Evolutionary conservation across 2,888 invertebrate genomes (phyloP), one percentile per base, ranked within the genome.

Genomic region (Drosophila colorata): DNA sequence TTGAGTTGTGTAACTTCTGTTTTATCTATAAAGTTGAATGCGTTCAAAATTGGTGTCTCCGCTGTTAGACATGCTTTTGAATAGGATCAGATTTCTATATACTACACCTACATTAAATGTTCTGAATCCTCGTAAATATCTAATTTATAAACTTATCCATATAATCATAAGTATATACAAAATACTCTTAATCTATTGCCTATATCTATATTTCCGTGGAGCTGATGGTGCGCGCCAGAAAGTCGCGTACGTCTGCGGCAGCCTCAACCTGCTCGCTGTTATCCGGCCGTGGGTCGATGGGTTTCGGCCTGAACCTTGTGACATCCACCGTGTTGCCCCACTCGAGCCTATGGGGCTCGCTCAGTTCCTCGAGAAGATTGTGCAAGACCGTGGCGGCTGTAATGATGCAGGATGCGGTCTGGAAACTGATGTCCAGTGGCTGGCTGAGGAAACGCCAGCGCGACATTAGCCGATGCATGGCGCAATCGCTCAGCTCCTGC

Each of bases 381-480:
- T 92, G 92, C 4, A 92, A 57, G 2, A 85, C 83, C 20, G 91
- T 90, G 13, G 92, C 92, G 0, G 92, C 91, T 2, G 80, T 80
- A 0, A 90, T 87, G 3, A 92, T 90, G 25, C 83, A 80, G 44
- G 88, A 89, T 31, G 91, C 91, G 2, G 90, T 90, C 37, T 90
- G 87, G 4, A 90, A 87, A 43, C 90, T 88, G 0, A 92, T 80
- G 49, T 90, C 90, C 7, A 84, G 72, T 2, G 90, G 89, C 3
- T 88, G 86, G 9, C 84, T 85, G 0, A 92, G 86, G 11, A 92
- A 91, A 4, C 84, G 78, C 92, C 92, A 92, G 3, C 92, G 91
- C 0, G 90, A 89, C 82, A 92, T 90, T 0, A 92, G 69, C 0
- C 92, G 84, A 38, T 88, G 83, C 31, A 91, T 77, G 2, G 92